Evolutionary conservation across 2,888 invertebrate species (phyloP).

Genomic region (Lissocephala sabroskyi): DNA sequence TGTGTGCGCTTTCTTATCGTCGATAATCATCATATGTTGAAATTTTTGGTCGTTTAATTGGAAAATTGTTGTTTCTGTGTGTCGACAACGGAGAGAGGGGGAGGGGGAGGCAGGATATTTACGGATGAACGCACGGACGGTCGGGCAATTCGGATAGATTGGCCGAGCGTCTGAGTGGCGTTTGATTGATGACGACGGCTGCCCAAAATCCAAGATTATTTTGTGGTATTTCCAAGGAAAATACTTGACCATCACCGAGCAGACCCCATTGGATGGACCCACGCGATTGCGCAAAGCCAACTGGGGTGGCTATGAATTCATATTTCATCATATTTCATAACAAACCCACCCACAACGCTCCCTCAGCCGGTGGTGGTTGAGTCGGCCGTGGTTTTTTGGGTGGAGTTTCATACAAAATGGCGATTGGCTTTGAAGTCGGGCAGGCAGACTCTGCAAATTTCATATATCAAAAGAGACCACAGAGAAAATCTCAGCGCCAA

Average conservation of each 20-base stretch:
- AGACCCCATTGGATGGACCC: slow-evolving; percentile 22
- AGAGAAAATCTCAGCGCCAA: slow-evolving; percentile 63
- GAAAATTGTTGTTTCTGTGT: slow-evolving; percentile 70
- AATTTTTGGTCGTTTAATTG: slow-evolving; percentile 70
- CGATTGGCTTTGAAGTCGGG: slow-evolving; percentile 20
- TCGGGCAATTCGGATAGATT: slow-evolving; percentile 25
- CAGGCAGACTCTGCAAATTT: slow-evolving; percentile 29
- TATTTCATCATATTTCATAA: slow-evolving; percentile 62
- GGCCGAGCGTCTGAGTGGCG: slow-evolving; percentile 4
- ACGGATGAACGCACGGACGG: slow-evolving; percentile 56
- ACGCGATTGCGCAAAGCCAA: slow-evolving; percentile 40
- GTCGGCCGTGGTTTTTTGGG: slow-evolving; percentile 23
- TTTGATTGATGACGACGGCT: slow-evolving; percentile 54
- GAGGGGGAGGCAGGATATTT: too few species aligned
- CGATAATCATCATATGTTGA: slow-evolving; percentile 68
- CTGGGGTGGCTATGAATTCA: slow-evolving; percentile 41
- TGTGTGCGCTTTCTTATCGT: slow-evolving; percentile 40
- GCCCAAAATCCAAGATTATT: slow-evolving; percentile 39
- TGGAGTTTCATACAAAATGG: slow-evolving; percentile 34
- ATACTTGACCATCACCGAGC: slow-evolving; percentile 52
- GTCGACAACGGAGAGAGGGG: too few species aligned
- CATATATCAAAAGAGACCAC: slow-evolving; percentile 65
- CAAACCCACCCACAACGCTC: neutral
- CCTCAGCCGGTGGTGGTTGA: slow-evolving; percentile 3
- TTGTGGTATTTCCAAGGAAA: slow-evolving; percentile 62